Conservation (phyloP, 1,140 invertebrate species). For the Xylocopa sonorina region DNA sequence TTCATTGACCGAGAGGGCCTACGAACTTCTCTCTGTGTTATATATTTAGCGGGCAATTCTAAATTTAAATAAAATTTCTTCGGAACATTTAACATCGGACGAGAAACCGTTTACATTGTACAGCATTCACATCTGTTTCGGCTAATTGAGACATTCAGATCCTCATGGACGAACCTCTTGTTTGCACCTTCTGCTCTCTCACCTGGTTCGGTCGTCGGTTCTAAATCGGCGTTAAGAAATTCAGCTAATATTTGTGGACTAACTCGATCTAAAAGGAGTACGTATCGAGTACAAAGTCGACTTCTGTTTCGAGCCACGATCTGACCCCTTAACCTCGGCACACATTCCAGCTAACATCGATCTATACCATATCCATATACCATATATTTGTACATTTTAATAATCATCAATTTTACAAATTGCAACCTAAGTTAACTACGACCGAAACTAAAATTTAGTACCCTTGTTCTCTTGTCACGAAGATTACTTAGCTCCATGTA, state of each 20-base stretch:
- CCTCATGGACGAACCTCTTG: not conserved
- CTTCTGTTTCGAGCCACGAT: not conserved
- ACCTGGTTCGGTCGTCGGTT: not conserved
- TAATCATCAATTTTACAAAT: too few relatives aligned
- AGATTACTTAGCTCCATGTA: not conserved
- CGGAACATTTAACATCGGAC: not conserved
- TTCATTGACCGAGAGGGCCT: too few relatives aligned
- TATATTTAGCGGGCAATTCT: not conserved
- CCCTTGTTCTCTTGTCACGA: not conserved
- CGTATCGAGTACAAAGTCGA: not conserved
- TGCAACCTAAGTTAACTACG: too few relatives aligned
- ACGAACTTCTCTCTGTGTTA: too few relatives aligned
- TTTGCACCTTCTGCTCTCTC: conserved; percentile 14
- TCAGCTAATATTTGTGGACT: not conserved
- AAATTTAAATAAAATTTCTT: not conserved
- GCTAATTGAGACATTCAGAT: conserved; percentile 4
- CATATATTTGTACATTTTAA: too few relatives aligned
- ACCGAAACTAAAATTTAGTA: too few relatives aligned
- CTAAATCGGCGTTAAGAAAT: conserved; percentile 9
- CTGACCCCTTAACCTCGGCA: not conserved
- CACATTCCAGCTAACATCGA: not conserved
- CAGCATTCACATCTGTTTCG: not conserved
- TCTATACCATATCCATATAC: too few relatives aligned
- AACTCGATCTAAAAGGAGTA: not conserved
- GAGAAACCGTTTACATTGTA: not conserved